Evolutionary conservation across 2,113 vertebrate genomes (phyloP).

Genomic region (Parus major): DNA sequence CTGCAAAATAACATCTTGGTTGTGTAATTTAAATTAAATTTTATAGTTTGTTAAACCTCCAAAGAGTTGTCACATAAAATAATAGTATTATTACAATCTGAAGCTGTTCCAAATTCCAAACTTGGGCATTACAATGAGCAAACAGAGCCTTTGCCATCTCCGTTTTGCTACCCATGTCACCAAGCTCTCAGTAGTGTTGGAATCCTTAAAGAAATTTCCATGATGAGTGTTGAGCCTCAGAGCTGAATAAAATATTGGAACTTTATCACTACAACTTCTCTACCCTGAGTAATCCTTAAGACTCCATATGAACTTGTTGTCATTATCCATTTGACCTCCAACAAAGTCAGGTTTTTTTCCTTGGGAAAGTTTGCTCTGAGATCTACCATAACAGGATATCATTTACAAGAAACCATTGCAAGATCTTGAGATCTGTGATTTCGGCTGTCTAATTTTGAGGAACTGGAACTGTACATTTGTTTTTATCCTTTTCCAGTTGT

Average conservation of each 20-base stretch:
- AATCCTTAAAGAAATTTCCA: not conserved
- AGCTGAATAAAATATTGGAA: not conserved
- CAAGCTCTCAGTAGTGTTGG: not conserved
- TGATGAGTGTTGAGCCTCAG: not conserved
- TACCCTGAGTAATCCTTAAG: not conserved
- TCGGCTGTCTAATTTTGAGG: not conserved
- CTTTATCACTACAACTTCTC: not conserved
- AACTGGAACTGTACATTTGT: not conserved
- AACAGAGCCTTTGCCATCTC: not conserved
- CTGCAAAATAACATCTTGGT: not conserved
- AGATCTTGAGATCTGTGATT: not conserved
- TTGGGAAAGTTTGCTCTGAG: not conserved
- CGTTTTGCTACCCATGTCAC: not conserved
- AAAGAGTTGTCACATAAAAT: not conserved
- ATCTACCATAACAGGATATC: not conserved
- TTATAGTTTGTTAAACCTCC: not conserved
- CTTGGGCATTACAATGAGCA: not conserved
- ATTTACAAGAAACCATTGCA: not conserved
- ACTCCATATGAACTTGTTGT: not conserved
- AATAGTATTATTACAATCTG: not conserved
- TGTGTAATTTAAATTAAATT: not conserved
- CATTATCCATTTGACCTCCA: not conserved
- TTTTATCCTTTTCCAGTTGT: not conserved
- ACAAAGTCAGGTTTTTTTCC: not conserved
- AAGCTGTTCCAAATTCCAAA: not conserved